Evolutionary conservation across 2,888 invertebrate species (phyloP), one percentile per base, ranked within the genome.

Genomic region (Lepidochrysops patricia): DNA sequence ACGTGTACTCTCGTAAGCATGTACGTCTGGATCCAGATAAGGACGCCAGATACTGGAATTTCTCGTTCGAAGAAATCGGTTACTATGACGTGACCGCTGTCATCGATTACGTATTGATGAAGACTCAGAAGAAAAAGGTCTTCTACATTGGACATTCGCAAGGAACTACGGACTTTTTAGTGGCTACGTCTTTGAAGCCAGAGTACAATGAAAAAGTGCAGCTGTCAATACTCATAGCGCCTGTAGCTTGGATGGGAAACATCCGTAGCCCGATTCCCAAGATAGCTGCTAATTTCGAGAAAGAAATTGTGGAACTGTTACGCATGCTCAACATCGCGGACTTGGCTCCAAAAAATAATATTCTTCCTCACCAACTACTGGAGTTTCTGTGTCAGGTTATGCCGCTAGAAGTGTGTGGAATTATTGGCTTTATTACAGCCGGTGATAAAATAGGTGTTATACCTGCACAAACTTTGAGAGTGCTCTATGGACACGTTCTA

Each of bases 61-160:
- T 86, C 69, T 92, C 91, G 60, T 92, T 91, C 84, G 92, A 95
- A 70, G 93, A 95, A 73, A 91, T 93, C 74, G 94, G 93, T 0
- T 68, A 79, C 19, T 90, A 90, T 67, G 95, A 96, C 75, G 65
- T 95, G 4, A 93, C 95, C 2, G 91, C 93, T 0, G 91, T 91
- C 74, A 91, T 79, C 4, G 77, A 80, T 61, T 75, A 69, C 54
- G 64, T 79, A 25, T 61, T 76, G 9, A 43, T 61, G 1, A 57
- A 61, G 1, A 93, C 93, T 0, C 80, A 84, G 0, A 80, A 87
- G 49, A 62, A 80, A 1, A 79, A 90, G 59, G 63, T 95, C 0
- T 90, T 90, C 66, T 93, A 93, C 70, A 75, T 93, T 6, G 95
- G 94, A 0, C 94, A 94, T 73, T 94, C 94, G 0, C 86, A 89